phyloP scores from a whole-genome alignment of 30 jellyfish, hydroid and myxozoan genomes.

The Haliclystus octoradiatus region DNA sequence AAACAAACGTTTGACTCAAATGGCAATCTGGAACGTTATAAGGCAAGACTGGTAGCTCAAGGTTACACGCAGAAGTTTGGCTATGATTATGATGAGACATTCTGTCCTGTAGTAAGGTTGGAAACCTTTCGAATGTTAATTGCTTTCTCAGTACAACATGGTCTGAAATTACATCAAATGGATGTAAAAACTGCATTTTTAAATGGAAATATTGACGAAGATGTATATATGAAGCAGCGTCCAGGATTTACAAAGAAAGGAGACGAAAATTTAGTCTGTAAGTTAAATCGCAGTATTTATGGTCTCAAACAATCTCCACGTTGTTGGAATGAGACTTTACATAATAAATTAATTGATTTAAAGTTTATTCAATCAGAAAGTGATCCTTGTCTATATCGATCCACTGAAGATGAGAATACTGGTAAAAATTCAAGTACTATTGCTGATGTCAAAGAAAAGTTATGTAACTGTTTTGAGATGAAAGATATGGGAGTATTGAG shows the following conservation, averaged over 20 bases:
- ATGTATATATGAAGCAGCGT: background rate
- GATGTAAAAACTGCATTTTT: background rate
- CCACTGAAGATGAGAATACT: no score
- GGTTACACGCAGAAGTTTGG: no score
- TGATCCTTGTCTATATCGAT: conserved; percentile 7
- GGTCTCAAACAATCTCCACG: no score
- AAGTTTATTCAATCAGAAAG: conserved; percentile 3
- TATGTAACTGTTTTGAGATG: conserved; percentile 10
- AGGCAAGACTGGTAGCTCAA: no score
- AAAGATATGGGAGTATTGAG: conserved; percentile 21
- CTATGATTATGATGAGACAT: no score
- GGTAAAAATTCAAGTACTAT: no score
- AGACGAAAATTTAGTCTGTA: background rate
- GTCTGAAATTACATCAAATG: no score
- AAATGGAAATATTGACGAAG: background rate
- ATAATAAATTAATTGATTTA: no score
- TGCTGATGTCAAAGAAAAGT: no score
- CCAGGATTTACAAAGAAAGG: background rate
- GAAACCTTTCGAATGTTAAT: background rate
- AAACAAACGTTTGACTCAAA: conserved; percentile 11
- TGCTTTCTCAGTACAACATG: background rate
- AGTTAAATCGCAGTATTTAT: no score
- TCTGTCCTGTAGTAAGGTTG: background rate
- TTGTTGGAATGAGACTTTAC: background rate
- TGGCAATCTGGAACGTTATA: conserved; percentile 10